Evolutionary conservation across 1,140 invertebrate species (phyloP).

Genomic region (Oreohelix idahoensis): DNA sequence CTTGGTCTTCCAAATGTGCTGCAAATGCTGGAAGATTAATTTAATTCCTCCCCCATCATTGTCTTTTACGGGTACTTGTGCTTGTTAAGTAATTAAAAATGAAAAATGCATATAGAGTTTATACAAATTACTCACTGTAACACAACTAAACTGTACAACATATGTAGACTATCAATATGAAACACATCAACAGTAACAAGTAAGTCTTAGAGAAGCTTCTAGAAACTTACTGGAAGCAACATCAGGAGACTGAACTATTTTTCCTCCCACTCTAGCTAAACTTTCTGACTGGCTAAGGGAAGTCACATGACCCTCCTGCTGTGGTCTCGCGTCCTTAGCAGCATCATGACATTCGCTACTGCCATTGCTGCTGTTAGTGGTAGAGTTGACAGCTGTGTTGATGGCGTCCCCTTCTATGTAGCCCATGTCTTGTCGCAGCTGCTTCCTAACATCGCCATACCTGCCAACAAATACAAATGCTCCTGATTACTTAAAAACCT

Average conservation of each 20-base stretch:
- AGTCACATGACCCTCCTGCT: constrained; percentile 39
- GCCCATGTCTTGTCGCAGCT: constrained; percentile 56
- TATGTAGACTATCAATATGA: too few species aligned
- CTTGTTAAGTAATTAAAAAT: too few species aligned
- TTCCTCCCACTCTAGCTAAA: not conserved
- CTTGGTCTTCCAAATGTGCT: too few species aligned
- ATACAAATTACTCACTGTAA: too few species aligned
- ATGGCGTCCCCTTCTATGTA: constrained; percentile 47
- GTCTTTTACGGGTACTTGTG: too few species aligned
- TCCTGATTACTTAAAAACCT: too few species aligned
- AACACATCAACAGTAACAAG: too few species aligned
- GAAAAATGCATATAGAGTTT: too few species aligned
- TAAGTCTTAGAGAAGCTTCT: not conserved
- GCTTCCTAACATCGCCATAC: constrained; percentile 59
- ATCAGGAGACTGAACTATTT: constrained; percentile 30
- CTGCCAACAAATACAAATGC: too few species aligned
- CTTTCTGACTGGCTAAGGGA: constrained; percentile 30
- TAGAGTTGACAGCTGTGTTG: constrained; percentile 11
- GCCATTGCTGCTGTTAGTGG: constrained; percentile 38
- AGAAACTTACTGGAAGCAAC: constrained; percentile 34
- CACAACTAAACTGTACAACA: too few species aligned
- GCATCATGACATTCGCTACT: constrained; percentile 12
- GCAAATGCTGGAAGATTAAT: too few species aligned
- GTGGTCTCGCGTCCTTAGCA: not conserved
- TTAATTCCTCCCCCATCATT: too few species aligned